A percentile compares a stretch with the other conserved stretches of the same genome.
Conservation (phyloP, 1,140 invertebrate species). For the Akabosia matsudoensis region DNA sequence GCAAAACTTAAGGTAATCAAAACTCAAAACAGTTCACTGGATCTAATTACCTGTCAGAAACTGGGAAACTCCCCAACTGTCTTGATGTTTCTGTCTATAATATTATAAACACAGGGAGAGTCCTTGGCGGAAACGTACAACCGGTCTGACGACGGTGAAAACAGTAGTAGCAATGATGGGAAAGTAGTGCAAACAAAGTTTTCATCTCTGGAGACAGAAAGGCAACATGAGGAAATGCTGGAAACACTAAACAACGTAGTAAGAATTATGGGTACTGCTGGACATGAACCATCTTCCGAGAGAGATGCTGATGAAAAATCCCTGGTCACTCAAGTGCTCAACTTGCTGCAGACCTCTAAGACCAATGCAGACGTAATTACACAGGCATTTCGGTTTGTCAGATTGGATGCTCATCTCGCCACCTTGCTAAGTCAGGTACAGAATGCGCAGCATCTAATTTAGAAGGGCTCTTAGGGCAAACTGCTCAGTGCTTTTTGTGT, state of each 20-base stretch:
- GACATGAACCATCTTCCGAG: not conserved
- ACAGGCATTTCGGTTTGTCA: constrained; percentile 43
- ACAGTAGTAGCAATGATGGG: not conserved
- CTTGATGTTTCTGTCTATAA: too few species aligned
- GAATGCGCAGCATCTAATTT: not conserved
- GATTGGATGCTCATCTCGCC: constrained; percentile 34
- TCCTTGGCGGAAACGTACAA: not conserved
- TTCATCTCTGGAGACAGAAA: not conserved
- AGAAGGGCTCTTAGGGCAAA: too few species aligned
- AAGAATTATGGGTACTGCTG: not conserved
- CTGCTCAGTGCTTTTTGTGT: too few species aligned
- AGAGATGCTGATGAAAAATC: not conserved
- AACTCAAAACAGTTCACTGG: too few species aligned
- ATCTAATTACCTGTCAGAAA: too few species aligned
- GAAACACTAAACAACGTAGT: not conserved
- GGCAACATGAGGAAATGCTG: not conserved
- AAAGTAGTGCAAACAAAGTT: not conserved
- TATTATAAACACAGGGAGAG: not conserved
- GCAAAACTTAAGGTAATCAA: too few species aligned
- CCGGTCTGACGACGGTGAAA: not conserved
- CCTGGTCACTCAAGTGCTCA: not conserved
- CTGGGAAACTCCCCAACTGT: too few species aligned
- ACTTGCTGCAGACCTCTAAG: not conserved
- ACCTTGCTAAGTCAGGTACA: constrained; percentile 38
- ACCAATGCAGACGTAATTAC: constrained; percentile 35